Conservation (phyloP, 2,113 vertebrate species). For the Megaceryle torquata region DNA sequence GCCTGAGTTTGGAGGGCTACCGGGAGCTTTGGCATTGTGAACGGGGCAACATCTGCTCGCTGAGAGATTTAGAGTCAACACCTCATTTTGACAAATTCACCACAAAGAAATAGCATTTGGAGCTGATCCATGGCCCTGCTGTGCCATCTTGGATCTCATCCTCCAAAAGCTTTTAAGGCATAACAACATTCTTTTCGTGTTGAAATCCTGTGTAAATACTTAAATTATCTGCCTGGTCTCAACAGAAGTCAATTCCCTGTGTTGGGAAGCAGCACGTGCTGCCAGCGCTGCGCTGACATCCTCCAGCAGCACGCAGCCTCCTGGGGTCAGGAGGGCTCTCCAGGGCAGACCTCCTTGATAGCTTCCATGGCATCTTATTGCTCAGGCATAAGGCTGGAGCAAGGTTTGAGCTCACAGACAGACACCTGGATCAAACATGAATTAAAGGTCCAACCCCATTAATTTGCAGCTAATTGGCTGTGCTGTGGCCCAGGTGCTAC, state of each 20-base stretch:
- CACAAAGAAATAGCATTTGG: background rate
- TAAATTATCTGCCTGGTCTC: background rate
- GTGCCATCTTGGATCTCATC: background rate
- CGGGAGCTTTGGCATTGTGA: background rate
- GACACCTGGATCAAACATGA: background rate
- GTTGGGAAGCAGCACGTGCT: background rate
- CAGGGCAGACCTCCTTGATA: background rate
- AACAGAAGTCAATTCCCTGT: background rate
- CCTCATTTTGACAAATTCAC: background rate
- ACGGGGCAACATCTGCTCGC: background rate
- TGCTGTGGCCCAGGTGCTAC: background rate
- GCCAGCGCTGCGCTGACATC: rapidly evolving
- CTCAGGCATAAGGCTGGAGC: background rate
- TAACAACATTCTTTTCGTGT: background rate
- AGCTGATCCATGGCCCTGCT: background rate
- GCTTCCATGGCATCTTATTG: background rate
- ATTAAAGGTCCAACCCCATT: background rate
- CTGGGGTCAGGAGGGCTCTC: too few relatives aligned
- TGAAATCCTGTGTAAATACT: background rate
- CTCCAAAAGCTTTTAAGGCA: background rate
- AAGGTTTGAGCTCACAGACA: background rate
- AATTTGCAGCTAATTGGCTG: background rate
- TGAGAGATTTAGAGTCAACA: background rate
- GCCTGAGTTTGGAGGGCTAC: background rate
- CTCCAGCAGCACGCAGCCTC: background rate